These are phyloP conservation scores for Meloidogyne chitwoodi DNA, from an alignment of 1,140 invertebrate species.

Conservation along the genomic window DNA sequence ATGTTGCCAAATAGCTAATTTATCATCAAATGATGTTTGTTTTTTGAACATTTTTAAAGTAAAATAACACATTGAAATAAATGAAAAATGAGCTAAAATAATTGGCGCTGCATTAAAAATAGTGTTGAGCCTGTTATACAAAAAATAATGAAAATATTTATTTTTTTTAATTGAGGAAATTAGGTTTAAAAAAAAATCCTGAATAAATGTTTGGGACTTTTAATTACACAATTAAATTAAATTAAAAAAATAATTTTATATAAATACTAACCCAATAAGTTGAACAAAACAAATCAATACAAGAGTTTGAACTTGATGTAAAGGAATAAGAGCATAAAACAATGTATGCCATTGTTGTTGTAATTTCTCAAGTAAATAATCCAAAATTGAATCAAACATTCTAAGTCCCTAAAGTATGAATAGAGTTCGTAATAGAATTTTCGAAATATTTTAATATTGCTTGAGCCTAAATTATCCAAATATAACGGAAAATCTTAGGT, in stretches of 20 bases:
- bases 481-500: too few species aligned
- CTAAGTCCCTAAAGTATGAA: neutral
- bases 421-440: too few species aligned
- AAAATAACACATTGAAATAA: conserved; percentile 44
- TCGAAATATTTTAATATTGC: too few species aligned
- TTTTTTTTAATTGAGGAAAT: too few species aligned
- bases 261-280: conserved; percentile 40
- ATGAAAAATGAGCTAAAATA: conserved; percentile 44
- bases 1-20: conserved; percentile 34
- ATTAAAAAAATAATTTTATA: neutral
- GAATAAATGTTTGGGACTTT: too few species aligned
- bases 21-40: conserved; percentile 16
- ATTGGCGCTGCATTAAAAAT: conserved; percentile 41
- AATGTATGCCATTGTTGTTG: conserved; percentile 51
- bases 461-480: too few species aligned
- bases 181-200: too few species aligned
- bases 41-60: conserved; percentile 53
- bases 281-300: conserved; percentile 53
- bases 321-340: conserved; percentile 48
- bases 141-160: neutral
- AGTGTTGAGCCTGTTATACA: conserved; percentile 37
- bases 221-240: neutral
- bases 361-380: conserved; percentile 50
- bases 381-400: conserved; percentile 41
- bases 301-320: conserved; percentile 52